Evolutionary conservation across 1,140 invertebrate species (phyloP).

Genomic region (Monomorium pharaonis): DNA sequence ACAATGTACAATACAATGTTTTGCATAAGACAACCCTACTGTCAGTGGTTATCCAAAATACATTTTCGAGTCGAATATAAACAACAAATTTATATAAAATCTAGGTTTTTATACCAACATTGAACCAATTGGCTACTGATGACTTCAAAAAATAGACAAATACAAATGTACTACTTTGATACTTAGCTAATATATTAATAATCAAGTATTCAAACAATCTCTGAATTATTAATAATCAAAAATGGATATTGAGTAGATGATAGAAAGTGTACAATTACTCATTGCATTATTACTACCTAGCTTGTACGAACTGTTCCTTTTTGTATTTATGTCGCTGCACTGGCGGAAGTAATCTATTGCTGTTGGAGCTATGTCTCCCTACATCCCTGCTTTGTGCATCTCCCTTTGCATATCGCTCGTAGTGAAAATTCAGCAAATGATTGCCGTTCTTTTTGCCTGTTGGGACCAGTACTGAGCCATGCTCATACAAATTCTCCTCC

Average conservation of each 20-base stretch:
- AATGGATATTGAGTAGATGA: neutral
- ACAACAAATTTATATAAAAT: neutral
- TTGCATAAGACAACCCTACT: neutral
- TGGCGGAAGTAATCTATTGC: conserved; percentile 83
- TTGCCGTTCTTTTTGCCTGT: conserved; percentile 97
- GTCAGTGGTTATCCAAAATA: neutral
- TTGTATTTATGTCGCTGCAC: conserved; percentile 91
- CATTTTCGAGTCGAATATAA: neutral
- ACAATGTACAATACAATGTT: too few relatives aligned
- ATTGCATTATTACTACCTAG: conserved; percentile 89
- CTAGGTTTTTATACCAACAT: neutral
- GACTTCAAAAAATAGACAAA: neutral
- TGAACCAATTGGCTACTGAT: neutral
- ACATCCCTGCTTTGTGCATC: conserved; percentile 72
- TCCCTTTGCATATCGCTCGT: conserved; percentile 86
- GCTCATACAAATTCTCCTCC: conserved; percentile 88
- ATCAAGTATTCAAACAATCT: neutral
- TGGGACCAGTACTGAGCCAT: conserved; percentile 92
- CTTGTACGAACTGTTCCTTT: conserved; percentile 97
- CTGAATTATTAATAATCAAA: neutral
- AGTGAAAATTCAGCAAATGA: conserved; percentile 96
- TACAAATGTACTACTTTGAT: neutral
- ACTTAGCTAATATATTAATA: neutral
- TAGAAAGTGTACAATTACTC: neutral
- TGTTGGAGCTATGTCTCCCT: conserved; percentile 74